phyloP scores from a whole-genome alignment of 2,113 vertebrate genomes.

The Oophaga pumilio region DNA sequence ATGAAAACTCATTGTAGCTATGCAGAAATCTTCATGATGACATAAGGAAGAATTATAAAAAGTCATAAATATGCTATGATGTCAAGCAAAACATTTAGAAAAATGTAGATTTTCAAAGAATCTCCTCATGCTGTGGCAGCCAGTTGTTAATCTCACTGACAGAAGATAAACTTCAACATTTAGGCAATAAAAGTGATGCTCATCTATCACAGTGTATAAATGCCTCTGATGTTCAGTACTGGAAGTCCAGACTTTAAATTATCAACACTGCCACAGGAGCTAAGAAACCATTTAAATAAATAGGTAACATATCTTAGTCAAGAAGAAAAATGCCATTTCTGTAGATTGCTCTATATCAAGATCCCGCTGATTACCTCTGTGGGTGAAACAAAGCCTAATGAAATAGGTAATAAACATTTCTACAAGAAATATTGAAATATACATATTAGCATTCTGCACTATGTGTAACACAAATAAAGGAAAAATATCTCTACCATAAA shows the following conservation, averaged over 20 bases:
- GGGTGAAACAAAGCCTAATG: not conserved
- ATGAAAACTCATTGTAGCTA: not conserved
- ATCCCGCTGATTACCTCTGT: constrained; percentile 57
- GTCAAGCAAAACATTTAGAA: constrained; percentile 57
- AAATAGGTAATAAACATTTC: not conserved
- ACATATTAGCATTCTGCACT: not conserved
- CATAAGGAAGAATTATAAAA: not conserved
- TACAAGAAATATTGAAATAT: not conserved
- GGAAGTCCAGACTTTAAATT: constrained; percentile 71
- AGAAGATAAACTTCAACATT: constrained; percentile 71
- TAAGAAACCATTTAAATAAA: constrained; percentile 72
- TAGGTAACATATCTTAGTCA: constrained; percentile 68
- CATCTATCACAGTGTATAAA: constrained; percentile 71
- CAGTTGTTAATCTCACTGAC: constrained; percentile 73
- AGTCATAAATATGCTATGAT: not conserved
- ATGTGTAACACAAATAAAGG: too few relatives aligned
- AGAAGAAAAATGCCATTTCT: constrained; percentile 67
- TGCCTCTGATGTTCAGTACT: constrained; percentile 72
- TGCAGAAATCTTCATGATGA: not conserved
- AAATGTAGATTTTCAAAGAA: constrained; percentile 37
- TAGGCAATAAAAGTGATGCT: constrained; percentile 70
- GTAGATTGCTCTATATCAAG: constrained; percentile 65
- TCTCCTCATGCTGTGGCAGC: constrained; percentile 65
- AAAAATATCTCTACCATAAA: too few relatives aligned
- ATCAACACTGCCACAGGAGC: constrained; percentile 71